Percentiles rank a stretch among this genome's conserved stretches.
phyloP scores from a whole-genome alignment of 2,797 vertebrate species.

The Tolypeutes matacus region DNA sequence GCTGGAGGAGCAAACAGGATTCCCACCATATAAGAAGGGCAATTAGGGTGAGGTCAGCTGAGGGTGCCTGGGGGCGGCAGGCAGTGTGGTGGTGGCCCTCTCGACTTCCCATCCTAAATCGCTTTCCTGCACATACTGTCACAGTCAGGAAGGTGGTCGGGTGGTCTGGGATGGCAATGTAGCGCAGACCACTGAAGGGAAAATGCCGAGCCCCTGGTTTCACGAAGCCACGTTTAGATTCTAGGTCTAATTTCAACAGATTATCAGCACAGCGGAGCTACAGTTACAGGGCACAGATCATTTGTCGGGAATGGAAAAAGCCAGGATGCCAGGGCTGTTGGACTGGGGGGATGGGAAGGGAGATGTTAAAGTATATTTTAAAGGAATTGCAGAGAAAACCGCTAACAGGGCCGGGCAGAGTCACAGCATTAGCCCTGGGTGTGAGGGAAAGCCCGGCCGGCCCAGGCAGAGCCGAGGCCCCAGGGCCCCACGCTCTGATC shows the following conservation, averaged over 20 bases:
- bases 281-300: slow-evolving; percentile 83
- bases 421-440: neutral
- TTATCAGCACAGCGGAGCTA: slow-evolving; percentile 78
- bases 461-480: rapidly evolving
- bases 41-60: neutral
- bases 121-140: neutral
- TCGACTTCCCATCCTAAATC: neutral
- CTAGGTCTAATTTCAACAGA: slow-evolving; percentile 84
- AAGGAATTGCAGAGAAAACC: slow-evolving; percentile 32
- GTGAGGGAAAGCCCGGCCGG: neutral
- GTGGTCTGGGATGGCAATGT: neutral
- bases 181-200: slow-evolving; percentile 28
- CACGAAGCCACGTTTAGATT: slow-evolving; percentile 83
- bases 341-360: neutral
- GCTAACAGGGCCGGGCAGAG: neutral
- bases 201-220: slow-evolving; percentile 70
- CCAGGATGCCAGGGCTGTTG: slow-evolving; percentile 59
- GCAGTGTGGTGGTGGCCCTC: neutral
- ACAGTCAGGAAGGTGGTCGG: neutral
- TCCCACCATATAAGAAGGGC: slow-evolving; percentile 50
- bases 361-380: slow-evolving; percentile 1
- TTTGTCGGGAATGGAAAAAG: slow-evolving; percentile 84
- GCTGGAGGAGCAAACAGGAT: neutral
- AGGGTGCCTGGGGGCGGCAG: neutral
- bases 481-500: neutral